A percentile compares a stretch with the other conserved stretches of the same genome.
phyloP scores from a whole-genome alignment of 2,113 vertebrate species.

The Nothoprocta perdicaria region DNA sequence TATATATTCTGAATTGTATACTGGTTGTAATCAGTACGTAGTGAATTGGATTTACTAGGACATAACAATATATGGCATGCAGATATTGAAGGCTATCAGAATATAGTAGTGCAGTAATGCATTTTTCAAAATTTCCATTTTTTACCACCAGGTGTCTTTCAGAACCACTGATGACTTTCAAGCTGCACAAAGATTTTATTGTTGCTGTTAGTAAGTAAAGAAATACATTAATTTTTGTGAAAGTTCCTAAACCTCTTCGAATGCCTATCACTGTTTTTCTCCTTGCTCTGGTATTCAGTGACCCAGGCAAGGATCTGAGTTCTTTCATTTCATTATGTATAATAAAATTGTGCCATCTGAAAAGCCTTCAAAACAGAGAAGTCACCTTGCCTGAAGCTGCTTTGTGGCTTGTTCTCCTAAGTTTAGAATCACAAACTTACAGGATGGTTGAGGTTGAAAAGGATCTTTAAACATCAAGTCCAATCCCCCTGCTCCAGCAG shows the following conservation, averaged over 20 bases:
- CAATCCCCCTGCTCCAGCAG: too few species aligned
- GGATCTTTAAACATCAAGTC: too few species aligned
- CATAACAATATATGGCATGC: background rate
- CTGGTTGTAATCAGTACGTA: background rate
- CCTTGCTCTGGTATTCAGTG: background rate
- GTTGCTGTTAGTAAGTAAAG: conserved; percentile 93
- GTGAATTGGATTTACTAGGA: background rate
- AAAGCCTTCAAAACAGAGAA: background rate
- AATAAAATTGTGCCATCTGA: background rate
- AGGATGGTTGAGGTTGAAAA: too few species aligned
- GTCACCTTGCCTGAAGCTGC: background rate
- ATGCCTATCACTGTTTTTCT: background rate
- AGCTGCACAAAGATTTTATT: conserved; percentile 97
- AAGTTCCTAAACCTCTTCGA: background rate
- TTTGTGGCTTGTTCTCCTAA: conserved; percentile 1
- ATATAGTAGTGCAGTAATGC: background rate
- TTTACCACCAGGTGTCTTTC: conserved; percentile 87
- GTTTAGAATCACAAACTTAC: background rate
- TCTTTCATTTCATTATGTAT: background rate
- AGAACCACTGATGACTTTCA: conserved; percentile 96
- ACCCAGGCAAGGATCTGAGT: background rate
- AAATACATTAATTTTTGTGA: background rate
- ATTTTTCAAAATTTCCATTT: background rate
- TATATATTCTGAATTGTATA: background rate
- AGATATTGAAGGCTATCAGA: background rate